Evolutionary conservation across 2,888 invertebrate genomes (phyloP).

Genomic region (Erpobdella octoculata): DNA sequence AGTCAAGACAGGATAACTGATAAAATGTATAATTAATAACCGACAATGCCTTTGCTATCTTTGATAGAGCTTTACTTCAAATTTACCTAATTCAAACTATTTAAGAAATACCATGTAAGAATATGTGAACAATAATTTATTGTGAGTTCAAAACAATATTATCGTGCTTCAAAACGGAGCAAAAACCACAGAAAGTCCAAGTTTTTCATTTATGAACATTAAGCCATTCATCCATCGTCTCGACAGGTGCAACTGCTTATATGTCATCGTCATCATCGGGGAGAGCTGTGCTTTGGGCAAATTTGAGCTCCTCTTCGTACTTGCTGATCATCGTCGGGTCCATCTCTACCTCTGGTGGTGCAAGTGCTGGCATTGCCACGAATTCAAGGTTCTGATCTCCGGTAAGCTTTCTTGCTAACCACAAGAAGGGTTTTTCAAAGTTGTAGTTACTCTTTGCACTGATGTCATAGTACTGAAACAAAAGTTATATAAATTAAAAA

Average conservation of each 20-base stretch:
- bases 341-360: conserved; percentile 97
- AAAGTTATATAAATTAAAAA: too few relatives aligned
- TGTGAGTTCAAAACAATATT: too few relatives aligned
- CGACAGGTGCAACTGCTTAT: conserved; percentile 3
- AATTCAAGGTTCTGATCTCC: conserved; percentile 98
- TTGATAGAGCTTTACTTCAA: too few relatives aligned
- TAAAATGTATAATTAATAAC: too few relatives aligned
- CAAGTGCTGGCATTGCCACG: conserved; percentile 94
- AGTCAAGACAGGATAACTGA: too few relatives aligned
- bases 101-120: too few relatives aligned
- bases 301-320: conserved; percentile 73
- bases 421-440: conserved; percentile 98
- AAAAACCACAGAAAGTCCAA: too few relatives aligned
- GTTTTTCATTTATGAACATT: too few relatives aligned
- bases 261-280: conserved; percentile 38
- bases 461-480: conserved; percentile 90
- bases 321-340: conserved; percentile 92
- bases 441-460: conserved; percentile 99
- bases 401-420: conserved; percentile 93
- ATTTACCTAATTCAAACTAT: too few relatives aligned
- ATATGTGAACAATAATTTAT: too few relatives aligned
- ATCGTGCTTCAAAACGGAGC: too few relatives aligned
- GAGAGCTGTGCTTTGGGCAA: conserved; percentile 37
- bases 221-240: background rate
- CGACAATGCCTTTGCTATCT: too few relatives aligned